phyloP scores from a whole-genome alignment of 2,797 vertebrate genomes.

The Pseudopleuronectes americanus region DNA sequence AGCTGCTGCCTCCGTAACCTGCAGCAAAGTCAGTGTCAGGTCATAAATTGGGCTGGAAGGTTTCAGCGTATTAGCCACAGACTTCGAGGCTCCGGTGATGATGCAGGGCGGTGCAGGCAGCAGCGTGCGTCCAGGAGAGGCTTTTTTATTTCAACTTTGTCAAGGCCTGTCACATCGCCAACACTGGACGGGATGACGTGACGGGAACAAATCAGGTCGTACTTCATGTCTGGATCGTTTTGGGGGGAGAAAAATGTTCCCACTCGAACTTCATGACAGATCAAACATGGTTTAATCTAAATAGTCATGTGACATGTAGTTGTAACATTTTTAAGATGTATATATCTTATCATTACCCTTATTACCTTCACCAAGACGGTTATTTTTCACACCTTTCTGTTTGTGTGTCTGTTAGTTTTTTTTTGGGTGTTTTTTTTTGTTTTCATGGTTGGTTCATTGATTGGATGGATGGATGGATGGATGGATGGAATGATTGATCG shows the following conservation, averaged over 20 bases:
- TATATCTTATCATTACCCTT: too few species aligned
- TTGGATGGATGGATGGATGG: too few species aligned
- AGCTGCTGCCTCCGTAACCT: constrained; percentile 54
- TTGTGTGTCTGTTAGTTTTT: too few species aligned
- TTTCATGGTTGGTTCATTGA: too few species aligned
- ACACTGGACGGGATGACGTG: neutral
- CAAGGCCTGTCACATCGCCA: neutral
- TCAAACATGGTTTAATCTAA: neutral
- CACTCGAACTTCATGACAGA: neutral
- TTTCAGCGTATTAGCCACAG: constrained; percentile 26
- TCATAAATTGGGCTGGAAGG: constrained; percentile 45
- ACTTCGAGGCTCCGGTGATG: constrained; percentile 11
- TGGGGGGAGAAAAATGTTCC: too few species aligned
- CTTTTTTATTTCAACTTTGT: neutral
- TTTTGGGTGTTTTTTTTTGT: too few species aligned
- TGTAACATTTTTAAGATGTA: too few species aligned
- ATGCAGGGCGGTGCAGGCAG: constrained; percentile 12
- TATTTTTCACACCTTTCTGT: too few species aligned
- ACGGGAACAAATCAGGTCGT: neutral
- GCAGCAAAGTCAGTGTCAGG: constrained; percentile 47
- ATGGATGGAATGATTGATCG: too few species aligned
- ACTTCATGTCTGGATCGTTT: too few species aligned
- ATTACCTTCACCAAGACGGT: too few species aligned
- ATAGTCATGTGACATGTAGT: neutral
- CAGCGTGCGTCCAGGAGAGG: neutral